phyloP scores from a whole-genome alignment of 2,113 vertebrate genomes.

The Shinisaurus crocodilurus region DNA sequence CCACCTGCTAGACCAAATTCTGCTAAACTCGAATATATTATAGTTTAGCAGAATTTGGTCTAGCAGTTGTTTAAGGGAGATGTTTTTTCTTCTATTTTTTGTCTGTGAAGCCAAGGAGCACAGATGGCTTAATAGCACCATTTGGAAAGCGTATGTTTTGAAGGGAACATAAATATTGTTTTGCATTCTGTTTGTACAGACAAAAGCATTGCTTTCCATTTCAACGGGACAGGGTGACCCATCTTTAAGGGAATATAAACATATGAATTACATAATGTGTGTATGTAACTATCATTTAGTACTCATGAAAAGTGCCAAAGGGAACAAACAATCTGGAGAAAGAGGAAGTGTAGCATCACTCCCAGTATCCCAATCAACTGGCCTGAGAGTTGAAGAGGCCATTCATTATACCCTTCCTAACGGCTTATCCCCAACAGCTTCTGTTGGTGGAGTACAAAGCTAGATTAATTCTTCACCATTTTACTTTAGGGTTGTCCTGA shows the following conservation, averaged over 20 bases:
- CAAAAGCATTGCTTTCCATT: neutral
- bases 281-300: neutral
- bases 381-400: neutral
- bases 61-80: neutral
- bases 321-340: neutral
- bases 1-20: too few relatives aligned
- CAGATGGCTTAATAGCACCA: neutral
- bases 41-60: neutral
- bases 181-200: neutral
- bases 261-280: neutral
- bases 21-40: neutral
- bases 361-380: neutral
- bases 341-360: constrained; percentile 1
- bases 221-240: neutral
- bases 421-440: neutral
- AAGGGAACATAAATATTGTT: neutral
- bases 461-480: neutral
- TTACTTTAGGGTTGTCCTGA: neutral
- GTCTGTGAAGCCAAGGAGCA: neutral
- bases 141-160: constrained; percentile 4
- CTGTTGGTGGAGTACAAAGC: neutral
- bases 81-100: neutral
- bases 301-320: neutral
- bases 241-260: neutral
- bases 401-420: neutral